Evolutionary conservation across 2,113 vertebrate genomes (phyloP).

Genomic region (Emydocephalus ijimae): DNA sequence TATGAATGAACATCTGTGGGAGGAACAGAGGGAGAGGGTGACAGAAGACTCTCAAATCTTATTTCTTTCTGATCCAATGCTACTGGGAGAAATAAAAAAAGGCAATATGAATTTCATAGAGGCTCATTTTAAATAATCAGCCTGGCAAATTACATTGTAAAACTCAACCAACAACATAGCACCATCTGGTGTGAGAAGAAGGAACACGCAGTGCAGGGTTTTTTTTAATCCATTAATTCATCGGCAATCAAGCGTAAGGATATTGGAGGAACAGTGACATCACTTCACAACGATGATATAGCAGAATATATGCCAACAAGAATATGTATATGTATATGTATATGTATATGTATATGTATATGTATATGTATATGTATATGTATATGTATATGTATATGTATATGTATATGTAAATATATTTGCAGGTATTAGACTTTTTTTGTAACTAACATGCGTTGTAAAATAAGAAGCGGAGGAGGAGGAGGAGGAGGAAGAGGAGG

Average conservation of each 20-base stretch:
- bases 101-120: background rate
- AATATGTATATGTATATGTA: background rate
- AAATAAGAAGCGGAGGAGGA: background rate
- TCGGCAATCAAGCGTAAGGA: background rate
- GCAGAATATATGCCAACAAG: accelerated
- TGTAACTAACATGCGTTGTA: background rate
- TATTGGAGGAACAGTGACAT: background rate
- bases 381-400: too few relatives aligned
- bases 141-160: background rate
- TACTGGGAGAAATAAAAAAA: background rate
- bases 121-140: background rate
- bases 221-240: background rate
- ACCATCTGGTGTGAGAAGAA: slow-evolving; percentile 64
- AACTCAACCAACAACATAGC: slow-evolving; percentile 56
- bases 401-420: too few relatives aligned
- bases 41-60: accelerated
- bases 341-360: too few relatives aligned
- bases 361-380: too few relatives aligned
- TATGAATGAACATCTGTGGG: accelerated
- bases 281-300: background rate
- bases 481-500: too few relatives aligned
- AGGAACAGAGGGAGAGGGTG: background rate
- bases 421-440: background rate
- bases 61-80: background rate
- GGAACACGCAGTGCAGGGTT: background rate